Evolutionary conservation across 2,113 vertebrate genomes (phyloP).

Genomic region (Thamnaconus septentrionalis): DNA sequence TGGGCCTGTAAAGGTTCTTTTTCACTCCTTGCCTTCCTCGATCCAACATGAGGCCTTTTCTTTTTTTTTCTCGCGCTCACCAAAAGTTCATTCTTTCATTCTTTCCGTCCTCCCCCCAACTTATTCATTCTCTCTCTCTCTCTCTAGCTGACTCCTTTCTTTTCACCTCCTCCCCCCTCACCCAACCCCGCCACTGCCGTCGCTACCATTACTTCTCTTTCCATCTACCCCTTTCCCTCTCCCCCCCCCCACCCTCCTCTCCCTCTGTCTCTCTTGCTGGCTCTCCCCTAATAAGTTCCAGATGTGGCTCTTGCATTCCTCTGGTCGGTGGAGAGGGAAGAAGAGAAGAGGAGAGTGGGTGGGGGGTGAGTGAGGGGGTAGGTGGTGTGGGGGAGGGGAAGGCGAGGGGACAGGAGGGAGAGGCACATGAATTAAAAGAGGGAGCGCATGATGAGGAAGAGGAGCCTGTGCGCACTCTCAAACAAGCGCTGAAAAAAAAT

Average conservation of each 20-base stretch:
- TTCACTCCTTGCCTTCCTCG: too few species aligned
- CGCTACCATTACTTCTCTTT: slow-evolving; percentile 25
- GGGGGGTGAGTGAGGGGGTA: slow-evolving; percentile 6
- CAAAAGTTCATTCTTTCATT: slow-evolving; percentile 42
- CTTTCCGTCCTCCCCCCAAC: slow-evolving; percentile 24
- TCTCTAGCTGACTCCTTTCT: too few species aligned
- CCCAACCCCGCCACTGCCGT: slow-evolving; percentile 9
- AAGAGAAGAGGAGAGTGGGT: slow-evolving; percentile 18
- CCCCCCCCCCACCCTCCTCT: slow-evolving; percentile 58
- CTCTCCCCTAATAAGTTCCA: slow-evolving; percentile 76
- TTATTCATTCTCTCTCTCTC: slow-evolving; percentile 41
- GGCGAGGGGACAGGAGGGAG: slow-evolving; percentile 52
- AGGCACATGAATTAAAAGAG: slow-evolving; percentile 74
- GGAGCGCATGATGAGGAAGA: slow-evolving; percentile 72
- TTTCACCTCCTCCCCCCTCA: slow-evolving; percentile 21
- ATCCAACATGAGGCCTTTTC: slow-evolving; percentile 6
- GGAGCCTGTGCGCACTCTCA: slow-evolving; percentile 43
- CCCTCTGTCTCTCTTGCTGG: slow-evolving; percentile 27
- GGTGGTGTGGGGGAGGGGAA: slow-evolving; percentile 37
- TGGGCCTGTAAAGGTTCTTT: too few species aligned
- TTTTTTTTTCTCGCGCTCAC: slow-evolving; percentile 23
- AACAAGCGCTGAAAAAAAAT: slow-evolving; percentile 11
- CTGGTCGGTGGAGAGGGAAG: slow-evolving; percentile 73
- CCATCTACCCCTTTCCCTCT: slow-evolving; percentile 24
- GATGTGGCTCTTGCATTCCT: slow-evolving; percentile 81